Conservation (phyloP, 2,888 invertebrate genomes). For the Callyntrura sp. region DNA sequence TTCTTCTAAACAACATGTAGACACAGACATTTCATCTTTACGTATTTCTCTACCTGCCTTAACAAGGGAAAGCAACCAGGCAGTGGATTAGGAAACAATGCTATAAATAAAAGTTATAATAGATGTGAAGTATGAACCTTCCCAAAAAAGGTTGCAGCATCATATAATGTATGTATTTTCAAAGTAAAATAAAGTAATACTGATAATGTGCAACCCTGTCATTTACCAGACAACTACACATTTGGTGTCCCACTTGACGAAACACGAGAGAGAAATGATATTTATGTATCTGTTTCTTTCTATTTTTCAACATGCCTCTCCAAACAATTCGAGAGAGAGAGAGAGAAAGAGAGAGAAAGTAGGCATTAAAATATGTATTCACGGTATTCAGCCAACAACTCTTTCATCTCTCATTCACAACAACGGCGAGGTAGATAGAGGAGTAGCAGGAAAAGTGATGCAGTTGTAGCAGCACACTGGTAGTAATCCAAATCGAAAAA, state of each 20-base stretch:
- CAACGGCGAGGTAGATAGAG: not conserved
- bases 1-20: not conserved
- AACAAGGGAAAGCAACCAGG: too few relatives aligned
- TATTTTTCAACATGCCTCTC: not conserved
- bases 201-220: not conserved
- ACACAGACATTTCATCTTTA: not conserved
- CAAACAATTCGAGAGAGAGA: not conserved
- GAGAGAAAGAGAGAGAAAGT: not conserved
- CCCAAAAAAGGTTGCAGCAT: not conserved
- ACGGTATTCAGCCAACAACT: conserved; percentile 13
- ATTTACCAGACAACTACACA: conserved; percentile 2
- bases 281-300: not conserved
- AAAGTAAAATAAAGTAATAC: too few relatives aligned
- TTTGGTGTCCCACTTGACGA: conserved; percentile 20
- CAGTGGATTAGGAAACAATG: not conserved
- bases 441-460: not conserved
- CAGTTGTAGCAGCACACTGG: not conserved
- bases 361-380: not conserved
- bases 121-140: conserved; percentile 2
- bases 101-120: not conserved
- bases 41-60: too few relatives aligned
- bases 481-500: conserved; percentile 35
- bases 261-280: not conserved
- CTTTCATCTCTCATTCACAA: conserved; percentile 32
- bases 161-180: not conserved